Conservation (phyloP, 2,113 vertebrate species). For the Neodontobutis hainanensis region DNA sequence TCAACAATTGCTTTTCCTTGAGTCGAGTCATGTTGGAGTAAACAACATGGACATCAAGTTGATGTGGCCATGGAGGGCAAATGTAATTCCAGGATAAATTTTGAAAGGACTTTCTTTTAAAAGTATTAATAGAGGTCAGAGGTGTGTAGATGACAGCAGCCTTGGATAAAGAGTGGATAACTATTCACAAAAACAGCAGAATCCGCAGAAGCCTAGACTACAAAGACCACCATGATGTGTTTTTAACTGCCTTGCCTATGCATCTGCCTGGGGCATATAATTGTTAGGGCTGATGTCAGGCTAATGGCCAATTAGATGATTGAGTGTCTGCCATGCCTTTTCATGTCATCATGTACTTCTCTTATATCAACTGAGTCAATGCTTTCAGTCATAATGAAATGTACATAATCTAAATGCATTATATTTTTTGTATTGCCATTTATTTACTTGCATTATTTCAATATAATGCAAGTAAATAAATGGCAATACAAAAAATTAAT, state of each 20-base stretch:
- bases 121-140: too few species aligned
- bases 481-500: too few species aligned
- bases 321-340: not conserved
- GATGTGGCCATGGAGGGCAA: not conserved
- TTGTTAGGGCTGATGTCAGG: not conserved
- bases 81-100: not conserved
- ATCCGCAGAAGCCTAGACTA: not conserved
- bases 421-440: too few species aligned
- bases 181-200: not conserved
- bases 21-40: not conserved
- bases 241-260: not conserved
- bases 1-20: not conserved
- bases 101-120: too few species aligned
- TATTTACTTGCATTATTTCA: too few species aligned
- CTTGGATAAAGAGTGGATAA: not conserved
- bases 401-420: too few species aligned
- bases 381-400: not conserved
- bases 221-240: not conserved
- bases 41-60: not conserved
- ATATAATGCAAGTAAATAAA: too few species aligned
- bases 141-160: not conserved
- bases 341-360: not conserved
- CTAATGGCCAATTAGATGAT: slow-evolving; percentile 11
- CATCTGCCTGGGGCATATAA: not conserved
- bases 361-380: not conserved